These are phyloP conservation scores for Epinotia bilunana DNA, from an alignment of 2,888 invertebrate genomes.

Conservation along the genomic window DNA sequence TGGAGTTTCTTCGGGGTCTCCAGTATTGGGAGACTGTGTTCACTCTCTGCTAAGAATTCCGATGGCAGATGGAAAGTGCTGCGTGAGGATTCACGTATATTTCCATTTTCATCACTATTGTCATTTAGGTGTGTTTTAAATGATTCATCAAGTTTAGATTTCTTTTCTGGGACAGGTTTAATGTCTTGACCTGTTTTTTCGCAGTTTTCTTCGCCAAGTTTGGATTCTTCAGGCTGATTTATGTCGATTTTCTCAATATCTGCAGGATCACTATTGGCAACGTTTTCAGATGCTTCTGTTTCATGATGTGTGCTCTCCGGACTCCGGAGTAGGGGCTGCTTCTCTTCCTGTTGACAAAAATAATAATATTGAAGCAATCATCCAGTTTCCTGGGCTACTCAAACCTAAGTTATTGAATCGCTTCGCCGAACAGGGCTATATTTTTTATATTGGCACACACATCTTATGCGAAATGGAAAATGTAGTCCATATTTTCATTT, in stretches of 20 bases:
- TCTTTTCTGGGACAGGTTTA: not conserved
- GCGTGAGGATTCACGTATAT: slow-evolving; percentile 46
- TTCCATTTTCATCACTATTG: too few species aligned
- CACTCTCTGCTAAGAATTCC: slow-evolving; percentile 57
- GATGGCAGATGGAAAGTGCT: slow-evolving; percentile 55
- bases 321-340: too few species aligned
- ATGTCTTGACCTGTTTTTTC: not conserved
- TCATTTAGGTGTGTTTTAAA: too few species aligned
- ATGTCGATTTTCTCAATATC: too few species aligned
- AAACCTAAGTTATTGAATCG: too few species aligned
- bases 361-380: too few species aligned
- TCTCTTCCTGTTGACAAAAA: slow-evolving; percentile 9
- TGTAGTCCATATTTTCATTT: too few species aligned
- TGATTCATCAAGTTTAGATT: slow-evolving; percentile 7
- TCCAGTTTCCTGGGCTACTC: too few species aligned
- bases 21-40: slow-evolving; percentile 50
- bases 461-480: too few species aligned
- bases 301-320: not conserved
- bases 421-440: too few species aligned
- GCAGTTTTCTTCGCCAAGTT: not conserved
- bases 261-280: too few species aligned
- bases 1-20: slow-evolving; percentile 62
- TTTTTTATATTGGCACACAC: too few species aligned
- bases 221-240: not conserved
- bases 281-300: not conserved